Evolutionary conservation across 1,140 invertebrate species (phyloP), one percentile per base, ranked within the genome.

Genomic region (Spodoptera frugiperda): DNA sequence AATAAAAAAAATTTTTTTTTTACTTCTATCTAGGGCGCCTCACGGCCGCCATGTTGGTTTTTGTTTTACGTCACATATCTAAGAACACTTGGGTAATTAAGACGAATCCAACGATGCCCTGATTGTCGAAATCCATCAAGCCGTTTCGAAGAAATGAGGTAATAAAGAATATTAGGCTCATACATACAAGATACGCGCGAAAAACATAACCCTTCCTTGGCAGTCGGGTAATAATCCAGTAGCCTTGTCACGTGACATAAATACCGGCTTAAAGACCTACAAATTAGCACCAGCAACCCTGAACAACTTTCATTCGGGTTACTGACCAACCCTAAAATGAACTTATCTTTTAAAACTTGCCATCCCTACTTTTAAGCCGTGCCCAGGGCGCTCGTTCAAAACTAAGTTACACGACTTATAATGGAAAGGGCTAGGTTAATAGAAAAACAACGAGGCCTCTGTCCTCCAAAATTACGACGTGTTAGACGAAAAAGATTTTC

Each of bases 401-500:
- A 74, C 55, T 74, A 61, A 74, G 71, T 74, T 59, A 61, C 65
- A 33, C 54, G 44, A 73, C 48, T 57, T 72, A 57, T 73, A 73
- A 73, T 73, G 70, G 70, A 57, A 61, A 74, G 46, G 71, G 71
- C 71, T 74, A 61, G 57, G 55, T 61, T 55, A 73, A 55, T 61
- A 74, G 53, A 39, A 74, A 61, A 61, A 74, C 70, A 57, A 57
- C 53, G 54, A 10, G 12, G 46, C 11, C 19, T 3, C 21, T 33
- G 55, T 33, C 44, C 19, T 61, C 19, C 19, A 17, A 74, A 74
- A 74, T 74, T 48, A 74, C 44, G 55, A 61, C 30, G 21, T 25
- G 71, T 51, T 33, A 51, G 11, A 65, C 17, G 33, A 57, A 61
- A 74, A 74, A 74, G 71, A 74, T 74, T 74, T 74, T 74, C 55